Evolutionary conservation across 2,113 vertebrate genomes (phyloP).

Genomic region (Crotalus helleri): DNA sequence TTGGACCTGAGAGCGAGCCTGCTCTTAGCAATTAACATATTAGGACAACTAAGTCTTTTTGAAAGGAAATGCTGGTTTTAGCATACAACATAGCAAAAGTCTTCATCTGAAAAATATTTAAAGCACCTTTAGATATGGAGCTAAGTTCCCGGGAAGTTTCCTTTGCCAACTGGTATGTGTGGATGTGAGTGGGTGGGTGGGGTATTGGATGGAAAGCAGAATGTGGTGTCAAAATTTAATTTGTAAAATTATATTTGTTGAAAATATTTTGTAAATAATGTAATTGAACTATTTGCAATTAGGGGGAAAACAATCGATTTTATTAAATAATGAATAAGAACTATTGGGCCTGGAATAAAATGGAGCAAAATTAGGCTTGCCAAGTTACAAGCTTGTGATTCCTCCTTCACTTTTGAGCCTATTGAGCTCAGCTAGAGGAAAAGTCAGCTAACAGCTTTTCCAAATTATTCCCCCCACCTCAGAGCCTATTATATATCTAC

Average conservation of each 20-base stretch:
- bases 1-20: not conserved
- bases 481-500: not conserved
- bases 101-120: not conserved
- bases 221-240: not conserved
- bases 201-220: not conserved
- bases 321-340: constrained; percentile 1
- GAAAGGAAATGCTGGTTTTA: not conserved
- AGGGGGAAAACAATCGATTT: not conserved
- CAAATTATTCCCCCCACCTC: not conserved
- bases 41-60: not conserved
- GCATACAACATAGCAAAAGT: rapidly evolving
- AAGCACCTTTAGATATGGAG: not conserved
- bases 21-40: not conserved
- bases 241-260: constrained; percentile 13
- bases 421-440: not conserved
- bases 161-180: not conserved
- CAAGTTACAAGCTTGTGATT: not conserved
- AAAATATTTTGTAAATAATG: constrained; percentile 10
- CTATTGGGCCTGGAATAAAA: not conserved
- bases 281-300: not conserved
- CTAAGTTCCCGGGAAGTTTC: not conserved
- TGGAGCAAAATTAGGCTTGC: constrained; percentile 11
- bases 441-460: not conserved
- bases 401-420: not conserved
- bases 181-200: not conserved